Evolutionary conservation across 2,113 vertebrate species (phyloP).

Genomic region (Physeter macrocephalus): DNA sequence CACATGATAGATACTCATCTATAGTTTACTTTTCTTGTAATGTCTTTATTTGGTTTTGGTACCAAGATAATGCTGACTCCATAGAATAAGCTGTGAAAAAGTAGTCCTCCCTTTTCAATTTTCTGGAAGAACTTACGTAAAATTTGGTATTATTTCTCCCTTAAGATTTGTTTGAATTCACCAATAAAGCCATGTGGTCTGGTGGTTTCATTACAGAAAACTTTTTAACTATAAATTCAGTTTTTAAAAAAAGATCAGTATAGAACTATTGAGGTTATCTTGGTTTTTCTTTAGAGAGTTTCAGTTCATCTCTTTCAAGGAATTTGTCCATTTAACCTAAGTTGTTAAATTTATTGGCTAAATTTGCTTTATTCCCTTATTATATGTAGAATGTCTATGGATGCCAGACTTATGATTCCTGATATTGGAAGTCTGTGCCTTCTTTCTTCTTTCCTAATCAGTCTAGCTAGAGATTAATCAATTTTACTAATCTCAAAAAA

Average conservation of each 20-base stretch:
- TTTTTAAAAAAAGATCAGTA: background rate
- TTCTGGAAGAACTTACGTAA: background rate
- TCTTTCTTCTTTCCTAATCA: background rate
- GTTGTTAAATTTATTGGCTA: background rate
- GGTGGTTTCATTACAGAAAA: background rate
- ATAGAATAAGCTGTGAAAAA: background rate
- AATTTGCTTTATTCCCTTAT: background rate
- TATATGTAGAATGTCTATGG: background rate
- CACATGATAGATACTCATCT: background rate
- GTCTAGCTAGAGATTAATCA: background rate
- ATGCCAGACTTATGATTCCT: background rate
- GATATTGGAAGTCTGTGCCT: background rate
- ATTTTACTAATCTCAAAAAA: background rate
- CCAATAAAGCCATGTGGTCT: background rate
- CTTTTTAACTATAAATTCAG: background rate
- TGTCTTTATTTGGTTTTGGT: background rate
- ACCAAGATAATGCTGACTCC: background rate
- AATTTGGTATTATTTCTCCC: background rate
- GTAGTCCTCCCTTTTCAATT: background rate
- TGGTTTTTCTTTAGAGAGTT: background rate
- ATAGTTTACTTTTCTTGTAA: background rate
- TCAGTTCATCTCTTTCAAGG: background rate
- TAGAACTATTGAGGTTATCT: background rate
- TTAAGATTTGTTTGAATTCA: background rate
- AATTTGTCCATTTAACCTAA: background rate